phyloP scores from a whole-genome alignment of 2,888 invertebrate genomes.

The Xestia rhomboidea region DNA sequence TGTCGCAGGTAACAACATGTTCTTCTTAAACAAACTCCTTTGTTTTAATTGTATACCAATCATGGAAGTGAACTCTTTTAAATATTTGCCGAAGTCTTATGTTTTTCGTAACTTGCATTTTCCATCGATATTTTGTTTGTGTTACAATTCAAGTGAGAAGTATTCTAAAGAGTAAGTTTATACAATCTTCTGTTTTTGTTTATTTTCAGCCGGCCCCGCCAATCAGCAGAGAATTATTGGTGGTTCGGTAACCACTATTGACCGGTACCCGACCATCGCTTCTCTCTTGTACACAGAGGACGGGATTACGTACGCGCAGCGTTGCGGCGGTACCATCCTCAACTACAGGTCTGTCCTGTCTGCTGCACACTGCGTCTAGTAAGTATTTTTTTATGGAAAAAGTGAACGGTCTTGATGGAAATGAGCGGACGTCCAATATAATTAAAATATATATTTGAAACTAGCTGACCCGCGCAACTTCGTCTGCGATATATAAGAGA shows the following conservation, averaged over 20 bases:
- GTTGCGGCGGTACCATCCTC: constrained; percentile 68
- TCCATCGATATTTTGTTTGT: neutral
- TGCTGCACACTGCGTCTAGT: constrained; percentile 65
- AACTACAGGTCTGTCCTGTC: constrained; percentile 68
- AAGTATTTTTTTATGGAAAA: constrained; percentile 9
- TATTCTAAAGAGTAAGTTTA: too few species aligned
- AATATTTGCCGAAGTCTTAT: neutral
- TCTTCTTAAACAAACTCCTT: neutral
- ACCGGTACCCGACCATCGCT: constrained; percentile 58
- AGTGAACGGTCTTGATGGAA: neutral
- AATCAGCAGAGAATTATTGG: constrained; percentile 71
- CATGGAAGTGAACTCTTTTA: neutral
- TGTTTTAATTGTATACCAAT: neutral
- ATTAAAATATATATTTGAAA: neutral
- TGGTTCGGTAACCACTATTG: constrained; percentile 68
- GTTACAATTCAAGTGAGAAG: neutral
- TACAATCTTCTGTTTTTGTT: neutral
- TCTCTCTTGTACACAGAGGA: constrained; percentile 61
- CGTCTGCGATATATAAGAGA: too few species aligned
- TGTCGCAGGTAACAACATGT: constrained; percentile 23
- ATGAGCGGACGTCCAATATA: neutral
- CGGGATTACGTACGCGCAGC: constrained; percentile 48
- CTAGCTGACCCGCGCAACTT: too few species aligned
- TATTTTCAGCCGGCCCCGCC: constrained; percentile 49
- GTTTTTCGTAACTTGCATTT: neutral